Base-by-base conservation (phyloP, 2,888 invertebrate species). In the Oligia strigilis region DNA sequence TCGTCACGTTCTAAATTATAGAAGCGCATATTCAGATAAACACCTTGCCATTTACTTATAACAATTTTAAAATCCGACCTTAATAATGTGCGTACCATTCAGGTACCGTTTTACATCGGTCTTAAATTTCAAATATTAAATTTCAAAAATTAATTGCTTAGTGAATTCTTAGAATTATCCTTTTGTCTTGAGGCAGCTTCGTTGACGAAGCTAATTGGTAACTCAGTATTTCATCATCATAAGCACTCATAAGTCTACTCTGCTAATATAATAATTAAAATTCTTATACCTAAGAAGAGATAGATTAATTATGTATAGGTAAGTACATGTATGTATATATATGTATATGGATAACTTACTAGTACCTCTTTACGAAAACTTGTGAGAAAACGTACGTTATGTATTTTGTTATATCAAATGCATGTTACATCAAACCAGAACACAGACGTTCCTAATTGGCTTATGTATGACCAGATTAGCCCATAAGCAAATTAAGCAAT, bases 381-480 rank as follows among this genome's bases (percentile, higher is more conserved):
- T 52, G n/a, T 6, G 52, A n/a, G 19, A 17, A 72, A 36, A n/a
- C 4, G n/a, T 49, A 13, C 60, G 40, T 6, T 62, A 13, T 13
- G 49, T 49, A 49, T 49, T 14, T 49, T 29, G 29, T 29, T 29
- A 29, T 29, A 82, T 62, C 36, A 82, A 75, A 69, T 55, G 13
- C 67, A 67, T 46, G 46, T 60, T 67, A 62, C 55, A 55, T 49
- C 5, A 43, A 58, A 29, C 19, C 29, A 46, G 29, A 19, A 46
- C 72, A 4, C 9, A 72, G 19, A 46, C 8, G 46, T 55, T 75
- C 9, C 6, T 69, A 82, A 74, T 67, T 75, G n/a, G n/a, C n/a
- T 46, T 40, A 82, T 74, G 60, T 36, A 58, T n/a, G 43, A 29
- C 29, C 29, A 29, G 29, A 29, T 29, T 29, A 29, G 29, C 29